phyloP scores from a whole-genome alignment of 2,113 vertebrate genomes.

The Redunca redunca region DNA sequence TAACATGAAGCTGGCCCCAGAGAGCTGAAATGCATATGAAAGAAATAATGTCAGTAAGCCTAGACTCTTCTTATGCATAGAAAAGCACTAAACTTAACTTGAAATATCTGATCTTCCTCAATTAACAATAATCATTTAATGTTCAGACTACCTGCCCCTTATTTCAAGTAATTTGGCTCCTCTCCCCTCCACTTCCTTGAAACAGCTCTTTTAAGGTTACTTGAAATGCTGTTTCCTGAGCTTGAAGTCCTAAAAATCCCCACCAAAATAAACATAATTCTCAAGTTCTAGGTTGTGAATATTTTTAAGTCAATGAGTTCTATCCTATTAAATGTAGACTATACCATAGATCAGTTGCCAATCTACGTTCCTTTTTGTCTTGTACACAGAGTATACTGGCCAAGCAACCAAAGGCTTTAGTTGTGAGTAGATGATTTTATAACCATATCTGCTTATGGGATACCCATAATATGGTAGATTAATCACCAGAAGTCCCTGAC shows the following conservation, averaged over 20 bases:
- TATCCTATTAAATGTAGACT: background rate
- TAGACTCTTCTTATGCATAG: background rate
- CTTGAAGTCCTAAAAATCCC: background rate
- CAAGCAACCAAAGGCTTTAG: background rate
- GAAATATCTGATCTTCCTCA: background rate
- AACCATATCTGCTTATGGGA: background rate
- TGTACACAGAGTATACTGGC: background rate
- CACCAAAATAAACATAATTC: background rate
- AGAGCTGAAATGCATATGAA: background rate
- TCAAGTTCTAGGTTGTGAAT: background rate
- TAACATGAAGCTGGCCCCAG: background rate
- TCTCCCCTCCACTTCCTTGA: fast-evolving
- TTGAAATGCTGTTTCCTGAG: background rate
- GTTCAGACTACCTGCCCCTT: background rate
- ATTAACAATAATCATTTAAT: background rate
- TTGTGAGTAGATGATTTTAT: background rate
- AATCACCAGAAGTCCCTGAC: background rate
- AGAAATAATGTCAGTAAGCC: background rate
- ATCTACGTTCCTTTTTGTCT: background rate
- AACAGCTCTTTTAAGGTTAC: background rate
- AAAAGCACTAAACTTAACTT: background rate
- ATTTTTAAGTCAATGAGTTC: background rate
- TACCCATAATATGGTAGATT: background rate
- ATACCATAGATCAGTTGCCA: background rate
- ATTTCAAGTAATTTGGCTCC: background rate